phyloP scores from a whole-genome alignment of 2,888 invertebrate genomes.

The Caprella mutica region DNA sequence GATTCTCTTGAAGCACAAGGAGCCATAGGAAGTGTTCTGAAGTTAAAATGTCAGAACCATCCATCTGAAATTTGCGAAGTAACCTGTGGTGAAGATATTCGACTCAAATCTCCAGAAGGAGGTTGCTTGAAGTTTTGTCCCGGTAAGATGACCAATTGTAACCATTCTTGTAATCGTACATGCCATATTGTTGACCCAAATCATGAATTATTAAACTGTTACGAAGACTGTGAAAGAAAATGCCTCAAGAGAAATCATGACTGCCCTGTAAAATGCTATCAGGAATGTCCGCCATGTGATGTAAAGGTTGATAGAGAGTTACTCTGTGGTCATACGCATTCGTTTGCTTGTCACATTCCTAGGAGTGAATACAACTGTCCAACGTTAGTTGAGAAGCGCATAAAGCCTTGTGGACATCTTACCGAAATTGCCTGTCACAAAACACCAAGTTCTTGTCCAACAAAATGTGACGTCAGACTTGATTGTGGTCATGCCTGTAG shows the following conservation, averaged over 20 bases:
- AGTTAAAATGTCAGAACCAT: slow-evolving; percentile 17
- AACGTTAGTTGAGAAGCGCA: slow-evolving; percentile 22
- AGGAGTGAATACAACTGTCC: slow-evolving; percentile 29
- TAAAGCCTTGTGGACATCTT: slow-evolving; percentile 37
- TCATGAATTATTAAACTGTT: slow-evolving; percentile 40
- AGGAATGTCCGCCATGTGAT: slow-evolving; percentile 36
- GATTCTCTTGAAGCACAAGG: background rate
- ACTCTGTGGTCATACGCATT: slow-evolving; percentile 4
- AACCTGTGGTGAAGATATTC: slow-evolving; percentile 7
- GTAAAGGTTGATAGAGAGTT: slow-evolving; percentile 16
- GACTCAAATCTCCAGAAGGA: slow-evolving; percentile 15
- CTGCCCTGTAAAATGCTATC: slow-evolving; percentile 36
- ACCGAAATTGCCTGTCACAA: slow-evolving; percentile 40
- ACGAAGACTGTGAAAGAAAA: slow-evolving; percentile 37
- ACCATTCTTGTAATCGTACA: slow-evolving; percentile 14
- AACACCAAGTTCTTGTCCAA: slow-evolving; percentile 40
- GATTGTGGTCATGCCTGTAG: slow-evolving; percentile 54
- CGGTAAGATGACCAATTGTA: slow-evolving; percentile 11
- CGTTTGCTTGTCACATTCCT: background rate
- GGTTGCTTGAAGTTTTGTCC: slow-evolving; percentile 13
- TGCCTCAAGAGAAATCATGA: slow-evolving; percentile 27
- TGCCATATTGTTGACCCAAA: slow-evolving; percentile 13
- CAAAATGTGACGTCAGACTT: slow-evolving; percentile 47
- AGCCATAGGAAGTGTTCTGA: slow-evolving; percentile 8
- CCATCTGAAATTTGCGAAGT: slow-evolving; percentile 8